phyloP scores from a whole-genome alignment of 2,888 invertebrate species.

The Lamellibrachia satsuma region DNA sequence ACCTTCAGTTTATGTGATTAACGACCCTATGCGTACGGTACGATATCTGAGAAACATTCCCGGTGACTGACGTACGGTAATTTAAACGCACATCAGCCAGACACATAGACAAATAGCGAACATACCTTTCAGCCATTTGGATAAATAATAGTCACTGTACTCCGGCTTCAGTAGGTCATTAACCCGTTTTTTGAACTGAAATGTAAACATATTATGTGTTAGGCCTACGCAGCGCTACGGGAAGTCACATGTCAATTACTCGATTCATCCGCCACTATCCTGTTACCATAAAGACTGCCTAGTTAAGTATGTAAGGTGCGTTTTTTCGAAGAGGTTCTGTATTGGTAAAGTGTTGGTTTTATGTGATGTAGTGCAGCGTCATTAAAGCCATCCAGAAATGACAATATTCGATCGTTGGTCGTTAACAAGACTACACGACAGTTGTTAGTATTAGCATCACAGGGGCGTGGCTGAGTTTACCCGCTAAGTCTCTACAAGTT shows the following conservation, averaged over 20 bases:
- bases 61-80: neutral
- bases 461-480: too few relatives aligned
- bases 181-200: slow-evolving; percentile 36
- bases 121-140: slow-evolving; percentile 54
- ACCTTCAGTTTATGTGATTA: neutral
- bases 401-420: too few relatives aligned
- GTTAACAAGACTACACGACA: too few relatives aligned
- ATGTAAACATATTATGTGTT: neutral
- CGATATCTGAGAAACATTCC: neutral
- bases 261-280: neutral
- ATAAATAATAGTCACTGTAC: slow-evolving; percentile 47
- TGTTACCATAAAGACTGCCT: neutral
- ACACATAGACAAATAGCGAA: neutral
- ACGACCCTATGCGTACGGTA: neutral
- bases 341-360: neutral
- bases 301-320: neutral
- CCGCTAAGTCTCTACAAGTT: too few relatives aligned
- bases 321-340: neutral
- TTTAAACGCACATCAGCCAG: neutral
- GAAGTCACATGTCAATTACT: neutral
- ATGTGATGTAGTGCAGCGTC: neutral
- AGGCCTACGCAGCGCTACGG: neutral
- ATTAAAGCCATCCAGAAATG: neutral
- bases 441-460: too few relatives aligned
- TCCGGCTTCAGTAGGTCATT: slow-evolving; percentile 37